Evolutionary conservation across 2,797 vertebrate species (phyloP).

Genomic region (Mus caroli): DNA sequence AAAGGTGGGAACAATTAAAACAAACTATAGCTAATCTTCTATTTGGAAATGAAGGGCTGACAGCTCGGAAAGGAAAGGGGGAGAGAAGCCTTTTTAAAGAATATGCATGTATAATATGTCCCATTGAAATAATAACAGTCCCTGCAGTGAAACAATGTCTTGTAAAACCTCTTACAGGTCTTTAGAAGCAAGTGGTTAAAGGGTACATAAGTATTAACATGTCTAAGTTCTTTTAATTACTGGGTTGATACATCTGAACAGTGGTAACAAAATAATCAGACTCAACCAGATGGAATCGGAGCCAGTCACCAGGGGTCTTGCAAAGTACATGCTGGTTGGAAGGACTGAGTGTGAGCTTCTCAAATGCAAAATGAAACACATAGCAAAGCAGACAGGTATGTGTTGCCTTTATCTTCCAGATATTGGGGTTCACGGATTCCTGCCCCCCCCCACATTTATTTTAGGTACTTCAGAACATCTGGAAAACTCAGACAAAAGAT

Average conservation of each 20-base stretch:
- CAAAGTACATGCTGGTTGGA: constrained; percentile 70
- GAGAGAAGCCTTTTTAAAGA: constrained; percentile 62
- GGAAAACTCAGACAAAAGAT: constrained; percentile 81
- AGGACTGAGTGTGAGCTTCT: constrained; percentile 68
- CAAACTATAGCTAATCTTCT: constrained; percentile 58
- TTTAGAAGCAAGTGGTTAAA: constrained; percentile 72
- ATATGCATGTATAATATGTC: constrained; percentile 35
- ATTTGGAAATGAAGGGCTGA: constrained; percentile 75
- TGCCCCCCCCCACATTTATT: constrained; percentile 76
- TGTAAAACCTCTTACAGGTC: constrained; percentile 42
- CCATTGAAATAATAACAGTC: constrained; percentile 71
- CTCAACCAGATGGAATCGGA: constrained; percentile 82
- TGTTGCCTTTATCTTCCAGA: constrained; percentile 82
- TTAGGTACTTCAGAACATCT: constrained; percentile 70
- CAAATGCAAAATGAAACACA: constrained; percentile 83
- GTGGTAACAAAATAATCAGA: constrained; percentile 83
- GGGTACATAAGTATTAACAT: constrained; percentile 69
- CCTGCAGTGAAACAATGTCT: constrained; percentile 73
- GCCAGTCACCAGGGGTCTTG: constrained; percentile 79
- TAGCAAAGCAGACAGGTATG: constrained; percentile 80
- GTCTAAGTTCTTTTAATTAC: constrained; percentile 80
- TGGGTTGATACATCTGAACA: constrained; percentile 77
- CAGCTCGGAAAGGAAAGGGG: constrained; percentile 44
- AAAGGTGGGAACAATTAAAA: constrained; percentile 82
- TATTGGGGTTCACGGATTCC: constrained; percentile 79